Evolutionary conservation across 2,113 vertebrate species (phyloP), one percentile per base, ranked within the genome.

Genomic region (Halcyon malimbica): DNA sequence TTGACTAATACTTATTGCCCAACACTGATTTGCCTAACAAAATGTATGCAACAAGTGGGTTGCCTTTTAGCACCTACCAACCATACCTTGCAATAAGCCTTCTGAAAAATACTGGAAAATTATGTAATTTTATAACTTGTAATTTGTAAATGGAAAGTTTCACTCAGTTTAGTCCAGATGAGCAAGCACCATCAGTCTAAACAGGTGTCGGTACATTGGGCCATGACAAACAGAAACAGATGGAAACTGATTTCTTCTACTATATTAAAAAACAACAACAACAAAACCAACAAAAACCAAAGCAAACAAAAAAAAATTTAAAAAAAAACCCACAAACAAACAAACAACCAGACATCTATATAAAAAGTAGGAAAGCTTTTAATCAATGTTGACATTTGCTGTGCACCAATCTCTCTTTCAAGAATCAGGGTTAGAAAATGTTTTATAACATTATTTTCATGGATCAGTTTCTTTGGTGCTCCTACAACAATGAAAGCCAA

Each of bases 181-280:
- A 96, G 60, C 42, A 78, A 93, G 44, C 62, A 87, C 63, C 50
- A 96, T 84, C 76, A 84, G 42, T 84, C 69, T 65, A 78, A 89
- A 92, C 87, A 96, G 69, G 90, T 89, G 93, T 96, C 73, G 86
- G n/a, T 93, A 89, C 92, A 90, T 92, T 86, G 95, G 83, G 76
- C 53, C 53, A 90, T 60, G 71, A 92, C 80, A 95, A 93, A 92
- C 59, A 90, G 56, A 90, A 94, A 78, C 90, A 96, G 80, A 95
- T 87, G 92, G 93, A 69, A 90, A 93, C 35, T 0, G 0, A 35
- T 87, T 74, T 68, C 42, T 74, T 68, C 71, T 92, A 74, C 76
- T n/a, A 53, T 14, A 13, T 53, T n/a, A 44, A 83, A 70, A 70
- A 46, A 63, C 74, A 56, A 51, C 11, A 51, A 25, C 48, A 48